A percentile compares a stretch with the other conserved stretches of the same genome.
Conservation (phyloP, 2,888 invertebrate genomes). For the Vandiemenella viatica region DNA sequence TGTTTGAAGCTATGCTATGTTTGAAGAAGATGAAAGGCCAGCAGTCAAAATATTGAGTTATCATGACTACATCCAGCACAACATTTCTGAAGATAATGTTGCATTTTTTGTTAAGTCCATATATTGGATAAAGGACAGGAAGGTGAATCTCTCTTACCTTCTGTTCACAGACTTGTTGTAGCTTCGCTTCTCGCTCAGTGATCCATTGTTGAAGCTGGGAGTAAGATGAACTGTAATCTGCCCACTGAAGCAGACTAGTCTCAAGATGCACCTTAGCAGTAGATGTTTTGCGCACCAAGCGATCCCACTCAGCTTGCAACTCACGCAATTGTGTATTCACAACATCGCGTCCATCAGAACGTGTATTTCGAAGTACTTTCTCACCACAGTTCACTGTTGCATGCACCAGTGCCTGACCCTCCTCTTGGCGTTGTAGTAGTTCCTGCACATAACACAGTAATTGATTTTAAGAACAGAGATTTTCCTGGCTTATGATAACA, state of each 20-base stretch:
- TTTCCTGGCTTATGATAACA: too few species aligned
- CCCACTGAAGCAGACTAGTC: constrained; percentile 85
- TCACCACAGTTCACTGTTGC: constrained; percentile 79
- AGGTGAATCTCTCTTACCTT: too few species aligned
- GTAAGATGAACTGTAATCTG: constrained; percentile 87
- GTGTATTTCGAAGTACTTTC: constrained; percentile 72
- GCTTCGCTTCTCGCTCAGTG: constrained; percentile 77
- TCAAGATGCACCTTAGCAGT: constrained; percentile 83
- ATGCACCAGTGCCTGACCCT: constrained; percentile 75
- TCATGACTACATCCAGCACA: too few species aligned
- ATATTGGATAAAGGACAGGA: too few species aligned
- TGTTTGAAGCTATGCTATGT: not conserved
- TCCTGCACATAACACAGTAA: constrained; percentile 46
- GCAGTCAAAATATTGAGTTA: too few species aligned
- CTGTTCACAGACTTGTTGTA: constrained; percentile 77
- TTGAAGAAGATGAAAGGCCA: too few species aligned
- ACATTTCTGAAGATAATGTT: too few species aligned
- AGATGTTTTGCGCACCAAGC: constrained; percentile 78
- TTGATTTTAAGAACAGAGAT: not conserved
- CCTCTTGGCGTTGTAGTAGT: constrained; percentile 63
- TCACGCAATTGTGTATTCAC: constrained; percentile 79
- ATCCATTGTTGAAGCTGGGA: constrained; percentile 89
- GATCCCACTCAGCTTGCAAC: constrained; percentile 83
- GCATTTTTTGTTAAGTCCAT: too few species aligned
- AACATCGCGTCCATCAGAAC: constrained; percentile 75